Percentiles rank a stretch among this genome's conserved stretches.
Conservation (phyloP, 2,797 vertebrate species). For the Oophaga sylvatica region DNA sequence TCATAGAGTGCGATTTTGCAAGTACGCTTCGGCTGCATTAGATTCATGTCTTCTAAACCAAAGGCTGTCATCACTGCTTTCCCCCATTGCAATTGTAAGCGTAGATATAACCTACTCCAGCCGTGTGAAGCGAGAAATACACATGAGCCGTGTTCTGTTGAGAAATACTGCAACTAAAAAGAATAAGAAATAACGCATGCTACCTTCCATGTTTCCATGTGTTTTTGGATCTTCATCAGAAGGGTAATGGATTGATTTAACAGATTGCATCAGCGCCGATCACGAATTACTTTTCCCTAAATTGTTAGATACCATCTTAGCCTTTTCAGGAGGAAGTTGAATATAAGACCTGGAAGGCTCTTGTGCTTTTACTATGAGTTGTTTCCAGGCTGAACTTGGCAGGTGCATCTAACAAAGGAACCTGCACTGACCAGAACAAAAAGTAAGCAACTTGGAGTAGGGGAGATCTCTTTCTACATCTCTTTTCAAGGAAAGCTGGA, state of each 20-base stretch:
- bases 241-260: conserved; percentile 52
- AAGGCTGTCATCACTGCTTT: conserved; percentile 45
- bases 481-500: conserved; percentile 18
- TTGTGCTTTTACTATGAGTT: background rate
- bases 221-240: conserved; percentile 54
- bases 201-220: background rate
- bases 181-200: conserved; percentile 15
- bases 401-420: conserved; percentile 46
- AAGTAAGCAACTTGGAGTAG: conserved; percentile 12
- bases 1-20: conserved; percentile 37
- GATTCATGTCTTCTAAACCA: conserved; percentile 44
- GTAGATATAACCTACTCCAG: conserved; percentile 3
- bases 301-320: conserved; percentile 29
- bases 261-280: conserved; percentile 56
- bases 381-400: conserved; percentile 45
- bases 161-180: conserved; percentile 7
- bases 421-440: conserved; percentile 24
- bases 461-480: conserved; percentile 9
- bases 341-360: background rate
- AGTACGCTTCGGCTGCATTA: conserved; percentile 15
- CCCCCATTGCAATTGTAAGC: conserved; percentile 4
- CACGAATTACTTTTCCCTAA: conserved; percentile 57
- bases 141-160: background rate
- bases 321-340: conserved; percentile 51
- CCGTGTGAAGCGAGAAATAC: background rate